Evolutionary conservation across 2,888 invertebrate species (phyloP), one percentile per base, ranked within the genome.

Genomic region (Scaptomyza flava): DNA sequence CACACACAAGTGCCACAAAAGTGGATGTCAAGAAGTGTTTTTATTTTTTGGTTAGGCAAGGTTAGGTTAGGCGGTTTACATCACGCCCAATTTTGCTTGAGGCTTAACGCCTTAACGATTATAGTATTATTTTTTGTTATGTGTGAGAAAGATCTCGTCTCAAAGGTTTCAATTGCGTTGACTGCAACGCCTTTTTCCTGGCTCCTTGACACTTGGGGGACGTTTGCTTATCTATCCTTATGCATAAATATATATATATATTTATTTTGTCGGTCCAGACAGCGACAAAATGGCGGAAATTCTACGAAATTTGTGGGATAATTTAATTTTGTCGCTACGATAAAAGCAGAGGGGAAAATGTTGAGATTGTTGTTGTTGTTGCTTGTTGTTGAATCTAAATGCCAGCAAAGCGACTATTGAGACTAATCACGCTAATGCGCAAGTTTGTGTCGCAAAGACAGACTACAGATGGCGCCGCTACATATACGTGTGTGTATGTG

Each of bases 11-110:
- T 70, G 87, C 84, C 79, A 42, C 77, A 69, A 70, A 80, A 79
- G 74, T 75, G 74, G 70, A 71, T 68, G 77, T 57, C 46, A 58
- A 66, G 62, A 45, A 43, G 34, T 12, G 54, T n/a, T 12, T 17
- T 2, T 11, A 12, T 7, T 2, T 11, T 20, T 7, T 12, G 6
- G 1, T 8, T 38, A 2, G 42, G 5, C 12, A 36, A 43, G 30
- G n/a, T 58, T 41, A 12, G 17, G 46, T 46, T 64, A 62, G 51
- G 47, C 36, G 45, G 50, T 77, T 79, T 90, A 23, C 23, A 23
- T 90, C 81, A 85, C 85, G 90, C 90, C 89, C 91, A 90, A 90
- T 91, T 91, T 90, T 87, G 73, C 81, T 84, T 74, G 69, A 83
- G 87, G 87, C 82, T 90, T 89, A 80, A 89, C 84, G 90, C 90